phyloP scores from a whole-genome alignment of 2,888 invertebrate genomes.

The Papilio gigon region DNA sequence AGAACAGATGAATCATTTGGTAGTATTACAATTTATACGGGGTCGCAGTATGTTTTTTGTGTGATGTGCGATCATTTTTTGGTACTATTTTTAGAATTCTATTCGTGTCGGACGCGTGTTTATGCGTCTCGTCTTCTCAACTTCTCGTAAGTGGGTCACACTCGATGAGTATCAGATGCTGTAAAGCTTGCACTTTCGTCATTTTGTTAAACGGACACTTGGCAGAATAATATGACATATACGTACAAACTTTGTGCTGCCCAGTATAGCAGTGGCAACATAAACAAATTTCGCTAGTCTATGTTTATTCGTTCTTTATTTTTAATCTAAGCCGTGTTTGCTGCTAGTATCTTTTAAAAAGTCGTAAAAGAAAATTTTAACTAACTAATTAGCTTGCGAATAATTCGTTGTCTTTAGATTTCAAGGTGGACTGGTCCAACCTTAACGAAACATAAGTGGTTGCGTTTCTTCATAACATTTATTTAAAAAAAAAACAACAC shows the following conservation, averaged over 20 bases:
- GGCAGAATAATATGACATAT: not conserved
- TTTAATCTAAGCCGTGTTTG: not conserved
- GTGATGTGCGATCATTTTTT: conserved; percentile 20
- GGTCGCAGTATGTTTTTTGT: not conserved
- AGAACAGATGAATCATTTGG: conserved; percentile 25
- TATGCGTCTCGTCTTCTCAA: conserved; percentile 43
- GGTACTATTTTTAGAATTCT: conserved; percentile 66
- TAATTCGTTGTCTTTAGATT: not conserved
- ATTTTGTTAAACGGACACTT: not conserved
- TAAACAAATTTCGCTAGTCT: not conserved
- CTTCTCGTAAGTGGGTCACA: conserved; percentile 40
- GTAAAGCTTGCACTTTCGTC: conserved; percentile 1
- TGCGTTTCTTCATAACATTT: not conserved
- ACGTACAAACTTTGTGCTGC: too few species aligned
- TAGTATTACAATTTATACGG: conserved; percentile 19
- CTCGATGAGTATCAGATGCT: conserved; percentile 17
- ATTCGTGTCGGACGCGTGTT: conserved; percentile 51
- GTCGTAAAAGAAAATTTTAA: not conserved
- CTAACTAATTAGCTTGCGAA: not conserved
- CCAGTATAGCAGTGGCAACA: too few species aligned
- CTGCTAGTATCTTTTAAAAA: not conserved
- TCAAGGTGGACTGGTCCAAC: conserved; percentile 5
- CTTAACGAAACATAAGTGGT: conserved; percentile 1
- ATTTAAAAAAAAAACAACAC: not conserved
- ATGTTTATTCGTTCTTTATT: not conserved